These are phyloP conservation scores for Nebria ingens DNA, from an alignment of 1,140 invertebrate species.

Conservation along the genomic window DNA sequence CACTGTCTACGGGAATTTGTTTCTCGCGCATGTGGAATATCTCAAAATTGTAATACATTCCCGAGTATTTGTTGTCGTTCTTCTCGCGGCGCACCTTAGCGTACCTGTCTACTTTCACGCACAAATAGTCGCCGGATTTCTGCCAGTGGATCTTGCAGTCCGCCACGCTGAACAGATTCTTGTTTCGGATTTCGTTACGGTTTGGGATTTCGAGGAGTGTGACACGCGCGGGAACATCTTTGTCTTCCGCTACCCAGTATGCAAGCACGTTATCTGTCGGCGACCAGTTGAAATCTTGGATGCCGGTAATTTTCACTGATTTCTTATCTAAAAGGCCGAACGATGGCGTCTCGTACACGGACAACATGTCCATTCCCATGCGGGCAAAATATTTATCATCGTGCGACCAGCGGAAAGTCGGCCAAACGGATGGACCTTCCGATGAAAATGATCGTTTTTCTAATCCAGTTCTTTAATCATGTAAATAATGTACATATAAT, in stretches of 20 bases:
- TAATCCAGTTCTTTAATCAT: constrained; percentile 62
- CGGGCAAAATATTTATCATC: constrained; percentile 95
- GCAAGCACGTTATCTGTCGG: constrained; percentile 93
- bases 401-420: constrained; percentile 93
- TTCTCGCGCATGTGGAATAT: constrained; percentile 98
- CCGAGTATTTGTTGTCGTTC: constrained; percentile 86
- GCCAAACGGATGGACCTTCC: constrained; percentile 75
- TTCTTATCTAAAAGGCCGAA: constrained; percentile 91
- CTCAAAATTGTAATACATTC: constrained; percentile 98
- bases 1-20: constrained; percentile 94
- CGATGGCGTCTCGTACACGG: constrained; percentile 92
- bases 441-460: constrained; percentile 86
- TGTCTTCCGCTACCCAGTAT: constrained; percentile 98
- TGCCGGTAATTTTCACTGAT: constrained; percentile 84
- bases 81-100: constrained; percentile 87
- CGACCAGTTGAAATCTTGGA: constrained; percentile 95
- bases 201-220: constrained; percentile 77
- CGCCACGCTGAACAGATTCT: constrained; percentile 96
- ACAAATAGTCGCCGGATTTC: constrained; percentile 93
- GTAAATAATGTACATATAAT: too few species aligned
- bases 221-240: constrained; percentile 78
- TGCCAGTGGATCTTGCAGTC: constrained; percentile 99
- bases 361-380: constrained; percentile 73
- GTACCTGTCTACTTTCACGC: constrained; percentile 97
- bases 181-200: constrained; percentile 85